Conservation (phyloP, 1,140 invertebrate genomes). For the Drosophila persimilis region DNA sequence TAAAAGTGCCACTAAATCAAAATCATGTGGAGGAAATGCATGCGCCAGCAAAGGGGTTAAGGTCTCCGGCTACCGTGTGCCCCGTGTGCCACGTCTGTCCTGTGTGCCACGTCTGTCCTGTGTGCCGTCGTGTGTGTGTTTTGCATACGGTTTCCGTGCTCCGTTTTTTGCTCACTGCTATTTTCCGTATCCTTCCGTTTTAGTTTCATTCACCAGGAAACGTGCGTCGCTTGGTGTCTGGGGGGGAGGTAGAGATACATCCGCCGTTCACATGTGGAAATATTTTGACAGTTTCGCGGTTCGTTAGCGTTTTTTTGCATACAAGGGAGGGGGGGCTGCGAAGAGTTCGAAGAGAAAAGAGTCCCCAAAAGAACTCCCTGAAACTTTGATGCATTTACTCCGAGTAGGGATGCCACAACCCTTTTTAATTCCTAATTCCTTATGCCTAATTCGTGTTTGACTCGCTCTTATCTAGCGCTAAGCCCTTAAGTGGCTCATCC, state of each 20-base stretch:
- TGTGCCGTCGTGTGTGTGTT: conserved; percentile 44
- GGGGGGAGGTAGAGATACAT: conserved; percentile 1
- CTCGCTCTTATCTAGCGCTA: conserved; percentile 29
- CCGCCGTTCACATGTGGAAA: conserved; percentile 62
- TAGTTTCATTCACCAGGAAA: conserved; percentile 54
- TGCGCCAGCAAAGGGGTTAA: conserved; percentile 67
- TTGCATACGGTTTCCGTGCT: conserved; percentile 72
- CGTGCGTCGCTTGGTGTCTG: conserved; percentile 48
- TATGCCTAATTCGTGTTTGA: conserved; percentile 33
- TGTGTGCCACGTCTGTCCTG: neutral
- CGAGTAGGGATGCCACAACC: no score
- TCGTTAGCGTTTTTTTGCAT: conserved; percentile 60
- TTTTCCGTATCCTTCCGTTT: conserved; percentile 75
- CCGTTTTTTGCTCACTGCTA: conserved; percentile 43
- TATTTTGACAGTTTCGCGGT: conserved; percentile 80
- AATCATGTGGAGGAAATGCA: conserved; percentile 70
- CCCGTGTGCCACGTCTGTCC: conserved; percentile 20
- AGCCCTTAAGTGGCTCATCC: conserved; percentile 41
- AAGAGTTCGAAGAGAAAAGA: no score
- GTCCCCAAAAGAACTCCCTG: no score
- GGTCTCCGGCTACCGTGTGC: conserved; percentile 9
- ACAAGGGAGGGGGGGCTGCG: no score
- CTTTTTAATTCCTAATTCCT: conserved; percentile 13
- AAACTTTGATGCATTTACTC: no score
- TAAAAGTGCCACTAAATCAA: conserved; percentile 82